phyloP scores from a whole-genome alignment of 2,797 vertebrate genomes.

The Sebastes matsubarae region DNA sequence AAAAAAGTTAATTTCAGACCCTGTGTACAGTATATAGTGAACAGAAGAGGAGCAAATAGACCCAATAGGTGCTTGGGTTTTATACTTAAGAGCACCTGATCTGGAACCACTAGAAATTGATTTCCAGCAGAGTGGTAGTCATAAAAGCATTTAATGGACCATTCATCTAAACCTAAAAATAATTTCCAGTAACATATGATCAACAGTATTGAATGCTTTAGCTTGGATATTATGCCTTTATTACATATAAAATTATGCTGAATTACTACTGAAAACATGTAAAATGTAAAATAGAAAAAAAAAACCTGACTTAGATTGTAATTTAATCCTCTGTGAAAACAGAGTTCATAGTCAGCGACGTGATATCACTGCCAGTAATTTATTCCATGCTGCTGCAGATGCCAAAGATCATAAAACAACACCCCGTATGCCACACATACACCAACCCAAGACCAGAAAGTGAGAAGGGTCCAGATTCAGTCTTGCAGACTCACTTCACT shows the following conservation, averaged over 20 bases:
- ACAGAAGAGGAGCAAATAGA: neutral
- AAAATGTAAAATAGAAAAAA: too few relatives aligned
- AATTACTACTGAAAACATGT: neutral
- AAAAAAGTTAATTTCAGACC: too few relatives aligned
- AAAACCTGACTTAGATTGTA: neutral
- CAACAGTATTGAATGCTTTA: neutral
- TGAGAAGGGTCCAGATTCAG: too few relatives aligned
- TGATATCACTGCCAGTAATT: neutral
- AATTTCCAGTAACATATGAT: neutral
- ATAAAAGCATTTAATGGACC: neutral
- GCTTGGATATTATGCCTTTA: neutral
- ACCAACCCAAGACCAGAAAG: constrained; percentile 1
- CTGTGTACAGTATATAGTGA: neutral
- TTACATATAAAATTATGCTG: neutral
- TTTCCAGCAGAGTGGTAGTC: neutral
- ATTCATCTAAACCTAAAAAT: neutral
- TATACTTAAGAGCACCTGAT: neutral
- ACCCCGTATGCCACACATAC: neutral
- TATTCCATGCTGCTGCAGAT: neutral
- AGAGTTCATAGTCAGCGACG: neutral
- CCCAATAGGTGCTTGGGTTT: neutral
- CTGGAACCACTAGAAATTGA: neutral
- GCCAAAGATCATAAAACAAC: constrained; percentile 8
- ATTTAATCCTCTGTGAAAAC: neutral
- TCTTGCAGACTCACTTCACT: too few relatives aligned